A percentile compares a stretch with the other conserved stretches of the same genome.
These are phyloP conservation scores for Salvator merianae DNA, from an alignment of 2,113 vertebrate genomes.

Conservation along the genomic window DNA sequence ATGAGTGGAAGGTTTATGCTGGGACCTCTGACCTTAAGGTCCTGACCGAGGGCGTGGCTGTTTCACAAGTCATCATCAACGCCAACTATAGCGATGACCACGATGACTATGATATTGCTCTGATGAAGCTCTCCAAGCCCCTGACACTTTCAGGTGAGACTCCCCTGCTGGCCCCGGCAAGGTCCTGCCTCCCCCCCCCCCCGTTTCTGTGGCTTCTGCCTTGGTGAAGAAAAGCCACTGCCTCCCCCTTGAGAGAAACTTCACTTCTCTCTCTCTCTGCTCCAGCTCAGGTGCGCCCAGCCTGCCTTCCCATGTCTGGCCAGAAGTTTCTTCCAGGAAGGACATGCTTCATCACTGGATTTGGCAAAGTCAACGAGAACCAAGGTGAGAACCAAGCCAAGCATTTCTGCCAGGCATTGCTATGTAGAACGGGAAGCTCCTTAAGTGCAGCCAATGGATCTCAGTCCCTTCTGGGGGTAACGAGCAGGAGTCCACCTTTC, in stretches of 20 bases:
- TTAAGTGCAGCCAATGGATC: too few species aligned
- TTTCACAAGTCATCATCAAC: constrained; percentile 82
- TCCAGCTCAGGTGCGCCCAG: constrained; percentile 83
- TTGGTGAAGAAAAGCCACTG: fast-evolving
- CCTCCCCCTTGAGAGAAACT: neutral
- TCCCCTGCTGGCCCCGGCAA: fast-evolving
- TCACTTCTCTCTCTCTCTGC: neutral
- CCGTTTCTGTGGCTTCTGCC: neutral
- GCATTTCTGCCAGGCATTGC: too few species aligned
- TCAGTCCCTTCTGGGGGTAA: too few species aligned
- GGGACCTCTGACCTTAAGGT: constrained; percentile 77
- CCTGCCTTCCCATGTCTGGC: constrained; percentile 82
- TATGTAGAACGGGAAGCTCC: too few species aligned
- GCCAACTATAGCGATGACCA: constrained; percentile 76
- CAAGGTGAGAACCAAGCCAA: constrained; percentile 68
- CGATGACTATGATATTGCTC: constrained; percentile 85
- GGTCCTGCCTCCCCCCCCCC: neutral
- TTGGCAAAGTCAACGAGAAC: constrained; percentile 79
- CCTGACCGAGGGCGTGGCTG: constrained; percentile 53
- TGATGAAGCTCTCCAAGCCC: constrained; percentile 80
- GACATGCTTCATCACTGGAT: constrained; percentile 88
- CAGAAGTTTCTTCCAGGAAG: constrained; percentile 75
- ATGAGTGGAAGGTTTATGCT: constrained; percentile 79
- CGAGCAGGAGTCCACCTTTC: neutral
- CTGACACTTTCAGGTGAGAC: constrained; percentile 76